Conservation (phyloP, 2,888 invertebrate species). For the Pandemis corylana region DNA sequence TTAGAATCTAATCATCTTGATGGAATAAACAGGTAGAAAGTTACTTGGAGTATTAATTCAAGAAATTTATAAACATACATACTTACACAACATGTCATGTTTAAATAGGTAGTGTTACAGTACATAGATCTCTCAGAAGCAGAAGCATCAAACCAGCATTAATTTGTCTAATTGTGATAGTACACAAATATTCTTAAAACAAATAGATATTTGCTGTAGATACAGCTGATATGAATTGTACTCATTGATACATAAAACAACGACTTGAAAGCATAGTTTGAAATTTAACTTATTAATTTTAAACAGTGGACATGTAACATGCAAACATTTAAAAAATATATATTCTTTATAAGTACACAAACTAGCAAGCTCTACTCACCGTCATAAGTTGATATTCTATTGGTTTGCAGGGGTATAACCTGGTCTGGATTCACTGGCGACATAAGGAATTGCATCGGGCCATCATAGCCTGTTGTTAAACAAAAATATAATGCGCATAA, state of each 20-base stretch:
- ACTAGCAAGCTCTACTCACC: constrained; percentile 64
- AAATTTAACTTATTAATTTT: neutral
- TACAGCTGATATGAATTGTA: no score
- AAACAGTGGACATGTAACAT: constrained; percentile 12
- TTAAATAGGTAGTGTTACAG: no score
- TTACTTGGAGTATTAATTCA: no score
- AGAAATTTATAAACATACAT: no score
- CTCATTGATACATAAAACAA: no score
- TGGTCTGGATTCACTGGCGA: constrained; percentile 93
- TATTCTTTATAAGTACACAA: neutral
- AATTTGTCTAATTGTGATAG: neutral
- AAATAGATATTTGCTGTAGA: no score
- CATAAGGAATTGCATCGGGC: constrained; percentile 94
- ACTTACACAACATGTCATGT: no score
- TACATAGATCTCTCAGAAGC: no score
- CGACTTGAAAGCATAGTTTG: no score
- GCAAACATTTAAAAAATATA: constrained; percentile 13
- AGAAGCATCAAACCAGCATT: no score
- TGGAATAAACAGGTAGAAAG: no score
- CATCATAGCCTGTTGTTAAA: constrained; percentile 90
- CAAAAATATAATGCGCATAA: constrained; percentile 67
- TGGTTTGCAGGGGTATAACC: constrained; percentile 85
- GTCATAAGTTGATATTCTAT: constrained; percentile 82
- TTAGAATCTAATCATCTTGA: no score
- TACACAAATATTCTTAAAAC: neutral